Evolutionary conservation across 92 coral and sea anemone genomes (phyloP).

Genomic region (Zoanthus solanderi): DNA sequence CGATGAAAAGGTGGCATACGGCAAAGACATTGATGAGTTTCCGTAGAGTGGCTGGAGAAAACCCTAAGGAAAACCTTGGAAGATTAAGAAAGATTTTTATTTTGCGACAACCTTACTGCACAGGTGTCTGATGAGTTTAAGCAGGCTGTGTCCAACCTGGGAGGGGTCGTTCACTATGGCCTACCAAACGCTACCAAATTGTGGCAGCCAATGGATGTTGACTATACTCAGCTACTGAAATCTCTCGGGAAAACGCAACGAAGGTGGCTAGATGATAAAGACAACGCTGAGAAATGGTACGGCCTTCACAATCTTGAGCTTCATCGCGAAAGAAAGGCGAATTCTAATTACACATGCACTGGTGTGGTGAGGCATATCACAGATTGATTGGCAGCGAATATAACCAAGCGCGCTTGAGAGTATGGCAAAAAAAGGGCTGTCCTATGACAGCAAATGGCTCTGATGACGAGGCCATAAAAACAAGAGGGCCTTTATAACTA

Average conservation of each 20-base stretch:
- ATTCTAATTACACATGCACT: conserved; percentile 47
- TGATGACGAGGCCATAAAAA: conserved; percentile 50
- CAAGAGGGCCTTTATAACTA: conserved; percentile 59
- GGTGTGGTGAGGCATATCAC: conserved; percentile 49
- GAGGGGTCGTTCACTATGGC: conserved; percentile 57
- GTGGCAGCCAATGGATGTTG: conserved; percentile 67
- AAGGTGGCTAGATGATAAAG: conserved; percentile 58
- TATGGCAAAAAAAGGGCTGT: conserved; percentile 62
- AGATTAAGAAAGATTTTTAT: conserved; percentile 35
- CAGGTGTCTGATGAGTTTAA: conserved; percentile 49
- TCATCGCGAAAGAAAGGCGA: conserved; percentile 56
- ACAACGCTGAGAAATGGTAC: conserved; percentile 65
- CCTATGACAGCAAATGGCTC: conserved; percentile 50
- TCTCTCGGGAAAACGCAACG: conserved; percentile 60
- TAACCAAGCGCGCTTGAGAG: conserved; percentile 53
- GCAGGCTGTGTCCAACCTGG: conserved; percentile 55
- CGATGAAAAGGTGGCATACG: conserved; percentile 47
- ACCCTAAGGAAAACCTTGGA: not conserved
- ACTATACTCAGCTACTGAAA: conserved; percentile 56
- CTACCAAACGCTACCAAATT: conserved; percentile 56
- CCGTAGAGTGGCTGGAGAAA: conserved; percentile 56
- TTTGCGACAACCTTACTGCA: conserved; percentile 55
- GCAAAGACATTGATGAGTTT: conserved; percentile 48
- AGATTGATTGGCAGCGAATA: conserved; percentile 49
- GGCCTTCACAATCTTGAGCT: conserved; percentile 43